Evolutionary conservation across 2,888 invertebrate genomes (phyloP).

Genomic region (Drosophila helvetica): DNA sequence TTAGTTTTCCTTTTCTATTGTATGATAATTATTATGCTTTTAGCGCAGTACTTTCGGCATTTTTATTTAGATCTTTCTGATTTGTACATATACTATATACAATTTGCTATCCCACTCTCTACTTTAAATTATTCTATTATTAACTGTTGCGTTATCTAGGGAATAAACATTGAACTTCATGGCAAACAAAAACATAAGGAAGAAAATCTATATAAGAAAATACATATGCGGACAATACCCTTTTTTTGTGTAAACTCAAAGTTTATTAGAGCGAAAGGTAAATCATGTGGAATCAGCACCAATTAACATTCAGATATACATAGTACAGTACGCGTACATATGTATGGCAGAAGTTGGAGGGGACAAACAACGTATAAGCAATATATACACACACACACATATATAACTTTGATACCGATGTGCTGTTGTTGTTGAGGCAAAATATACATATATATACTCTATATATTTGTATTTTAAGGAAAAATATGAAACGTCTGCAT

Average conservation of each 20-base stretch:
- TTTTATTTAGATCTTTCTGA: slow-evolving; percentile 15
- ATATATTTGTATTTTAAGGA: slow-evolving; percentile 44
- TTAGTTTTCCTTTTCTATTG: slow-evolving; percentile 5
- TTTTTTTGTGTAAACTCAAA: slow-evolving; percentile 42
- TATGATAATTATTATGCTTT: slow-evolving; percentile 24
- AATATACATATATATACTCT: slow-evolving; percentile 21
- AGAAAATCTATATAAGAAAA: slow-evolving; percentile 35
- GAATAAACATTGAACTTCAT: slow-evolving; percentile 21
- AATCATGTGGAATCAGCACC: slow-evolving; percentile 35
- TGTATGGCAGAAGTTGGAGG: slow-evolving; percentile 4
- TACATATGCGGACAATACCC: slow-evolving; percentile 67
- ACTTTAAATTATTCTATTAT: slow-evolving; percentile 4
- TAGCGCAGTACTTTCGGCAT: slow-evolving; percentile 20
- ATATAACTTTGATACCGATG: slow-evolving; percentile 56
- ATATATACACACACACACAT: slow-evolving; percentile 41
- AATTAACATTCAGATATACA: slow-evolving; percentile 33
- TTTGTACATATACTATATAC: slow-evolving; percentile 29
- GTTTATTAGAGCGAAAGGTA: slow-evolving; percentile 30
- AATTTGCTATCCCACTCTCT: slow-evolving; percentile 1
- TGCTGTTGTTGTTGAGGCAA: slow-evolving; percentile 29
- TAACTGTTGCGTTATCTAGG: slow-evolving; percentile 12
- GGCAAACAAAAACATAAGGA: slow-evolving; percentile 7
- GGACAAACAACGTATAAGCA: slow-evolving; percentile 44
- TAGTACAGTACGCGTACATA: slow-evolving; percentile 19
- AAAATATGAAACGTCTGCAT: slow-evolving; percentile 20